Evolutionary conservation across 2,888 invertebrate genomes (phyloP), one percentile per base, ranked within the genome.

Genomic region (Drosophila picticornis): DNA sequence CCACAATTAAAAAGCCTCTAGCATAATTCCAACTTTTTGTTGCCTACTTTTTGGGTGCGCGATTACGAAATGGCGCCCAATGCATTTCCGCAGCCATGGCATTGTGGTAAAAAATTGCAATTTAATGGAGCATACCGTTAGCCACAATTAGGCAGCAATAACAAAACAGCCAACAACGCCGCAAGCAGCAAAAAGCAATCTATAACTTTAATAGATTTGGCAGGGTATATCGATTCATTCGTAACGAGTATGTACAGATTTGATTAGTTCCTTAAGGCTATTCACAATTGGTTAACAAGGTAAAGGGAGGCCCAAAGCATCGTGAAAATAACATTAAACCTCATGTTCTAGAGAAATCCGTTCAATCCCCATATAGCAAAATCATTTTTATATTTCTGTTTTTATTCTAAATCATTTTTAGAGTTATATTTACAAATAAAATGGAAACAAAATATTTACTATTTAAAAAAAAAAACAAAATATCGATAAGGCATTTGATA

Each of bases 51-150:
- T 80, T 72, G 50, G 56, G 29, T 0, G 67, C 59, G 34, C 43
- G 31, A 34, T n/a, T 46, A n/a, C 67, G 22, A 29, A 64, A 66
- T 58, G 57, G 43, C 60, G 6, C n/a, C 53, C 60, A 84, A 74
- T 88, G 85, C 85, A 85, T 78, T 85, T 82, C 61, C 79, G 65
- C 46, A 73, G 77, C 80, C 56, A 56, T 67, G 57, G 52, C 55
- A 57, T 71, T 73, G 69, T 52, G 50, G 60, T 69, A 50, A 61
- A 77, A 75, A 71, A 88, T 80, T 80, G 84, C 78, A 84, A 82
- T 89, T 89, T 89, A 89, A 88, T 88, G 90, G 88, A 83, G 74
- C 88, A 75, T 83, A 73, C 76, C 83, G 77, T 81, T 79, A 79
- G 75, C 83, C 78, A 74, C 86, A 86, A 88, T 85, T 88, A 86